Evolutionary conservation across 2,888 invertebrate genomes (phyloP).

Genomic region (Drosophila multiciliata): DNA sequence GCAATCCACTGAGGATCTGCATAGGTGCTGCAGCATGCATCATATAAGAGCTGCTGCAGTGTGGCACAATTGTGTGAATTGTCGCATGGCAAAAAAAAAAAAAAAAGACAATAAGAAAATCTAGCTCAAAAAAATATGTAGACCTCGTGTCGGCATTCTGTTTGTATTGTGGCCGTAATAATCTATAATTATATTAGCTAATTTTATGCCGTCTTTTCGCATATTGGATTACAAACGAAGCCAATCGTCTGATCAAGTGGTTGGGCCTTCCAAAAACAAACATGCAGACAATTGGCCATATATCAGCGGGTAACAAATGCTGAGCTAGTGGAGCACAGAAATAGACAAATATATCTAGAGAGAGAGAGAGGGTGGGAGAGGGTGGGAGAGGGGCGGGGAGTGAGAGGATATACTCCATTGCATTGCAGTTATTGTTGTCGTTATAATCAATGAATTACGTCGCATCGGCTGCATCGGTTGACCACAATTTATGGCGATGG

Average conservation of each 20-base stretch:
- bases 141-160: slow-evolving; percentile 28
- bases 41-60: slow-evolving; percentile 25
- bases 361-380: neutral
- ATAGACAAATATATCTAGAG: neutral
- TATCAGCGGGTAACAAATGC: slow-evolving; percentile 71
- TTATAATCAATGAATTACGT: slow-evolving; percentile 81
- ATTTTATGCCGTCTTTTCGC: slow-evolving; percentile 48
- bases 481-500: slow-evolving; percentile 78
- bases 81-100: slow-evolving; percentile 48
- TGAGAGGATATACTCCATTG: slow-evolving; percentile 29
- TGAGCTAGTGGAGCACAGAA: slow-evolving; percentile 9
- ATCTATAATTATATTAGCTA: slow-evolving; percentile 70
- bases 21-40: slow-evolving; percentile 20
- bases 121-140: slow-evolving; percentile 12
- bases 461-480: slow-evolving; percentile 74
- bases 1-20: slow-evolving; percentile 38
- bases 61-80: slow-evolving; percentile 69
- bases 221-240: slow-evolving; percentile 46
- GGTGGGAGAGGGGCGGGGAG: neutral
- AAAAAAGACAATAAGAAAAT: slow-evolving; percentile 24
- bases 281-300: slow-evolving; percentile 70
- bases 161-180: slow-evolving; percentile 50
- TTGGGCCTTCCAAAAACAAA: slow-evolving; percentile 35
- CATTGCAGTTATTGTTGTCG: slow-evolving; percentile 75
- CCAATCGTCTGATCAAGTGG: slow-evolving; percentile 45